A percentile compares a stretch with the other conserved stretches of the same genome.
These are phyloP conservation scores for Alosa sapidissima DNA, from an alignment of 2,797 vertebrate genomes.

Conservation along the genomic window DNA sequence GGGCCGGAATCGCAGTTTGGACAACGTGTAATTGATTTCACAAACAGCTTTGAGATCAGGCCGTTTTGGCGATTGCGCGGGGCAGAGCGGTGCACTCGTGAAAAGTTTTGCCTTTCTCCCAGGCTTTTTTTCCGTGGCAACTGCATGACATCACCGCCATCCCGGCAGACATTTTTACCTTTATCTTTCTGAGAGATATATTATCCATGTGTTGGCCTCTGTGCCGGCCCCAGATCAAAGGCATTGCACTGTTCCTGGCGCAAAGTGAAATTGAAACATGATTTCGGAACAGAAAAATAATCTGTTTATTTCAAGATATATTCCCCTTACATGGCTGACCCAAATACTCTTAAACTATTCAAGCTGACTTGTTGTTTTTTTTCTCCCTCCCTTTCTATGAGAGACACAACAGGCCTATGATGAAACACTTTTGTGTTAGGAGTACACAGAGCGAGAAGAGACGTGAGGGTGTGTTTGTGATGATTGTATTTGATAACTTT, in stretches of 20 bases:
- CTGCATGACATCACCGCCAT: constrained; percentile 76
- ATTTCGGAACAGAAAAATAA: constrained; percentile 78
- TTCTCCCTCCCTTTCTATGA: constrained; percentile 27
- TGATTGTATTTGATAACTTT: constrained; percentile 24
- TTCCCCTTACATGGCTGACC: constrained; percentile 71
- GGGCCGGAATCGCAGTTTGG: constrained; percentile 66
- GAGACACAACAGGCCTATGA: constrained; percentile 46
- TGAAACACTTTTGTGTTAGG: constrained; percentile 49
- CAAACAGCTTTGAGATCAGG: constrained; percentile 73
- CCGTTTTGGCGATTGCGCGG: constrained; percentile 52
- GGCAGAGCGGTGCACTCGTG: background rate
- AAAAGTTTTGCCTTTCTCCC: constrained; percentile 73
- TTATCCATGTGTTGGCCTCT: constrained; percentile 74
- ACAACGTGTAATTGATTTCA: constrained; percentile 74
- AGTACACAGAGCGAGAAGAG: constrained; percentile 48
- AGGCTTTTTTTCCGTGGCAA: constrained; percentile 57
- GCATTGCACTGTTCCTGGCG: constrained; percentile 71
- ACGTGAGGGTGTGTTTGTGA: constrained; percentile 8
- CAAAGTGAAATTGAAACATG: constrained; percentile 77
- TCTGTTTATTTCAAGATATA: constrained; percentile 78
- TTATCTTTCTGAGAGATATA: constrained; percentile 81
- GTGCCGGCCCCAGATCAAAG: constrained; percentile 73
- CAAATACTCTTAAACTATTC: constrained; percentile 57
- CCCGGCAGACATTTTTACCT: constrained; percentile 77
- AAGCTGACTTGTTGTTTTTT: constrained; percentile 52